These are phyloP conservation scores for Spea hammondii DNA, from an alignment of 2,797 vertebrate genomes.

Conservation along the genomic window DNA sequence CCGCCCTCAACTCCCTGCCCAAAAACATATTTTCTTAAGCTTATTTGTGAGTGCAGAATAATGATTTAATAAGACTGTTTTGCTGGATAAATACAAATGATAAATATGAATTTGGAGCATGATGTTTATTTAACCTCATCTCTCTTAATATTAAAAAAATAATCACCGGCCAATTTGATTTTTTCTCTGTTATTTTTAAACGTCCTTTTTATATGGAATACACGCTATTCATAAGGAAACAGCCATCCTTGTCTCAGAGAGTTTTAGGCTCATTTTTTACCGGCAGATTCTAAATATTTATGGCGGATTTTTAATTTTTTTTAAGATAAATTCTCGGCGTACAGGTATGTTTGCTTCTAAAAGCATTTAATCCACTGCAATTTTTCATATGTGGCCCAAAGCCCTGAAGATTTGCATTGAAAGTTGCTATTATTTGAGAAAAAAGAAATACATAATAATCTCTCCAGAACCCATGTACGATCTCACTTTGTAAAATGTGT, in stretches of 20 bases:
- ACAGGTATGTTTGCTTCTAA: conserved; percentile 8
- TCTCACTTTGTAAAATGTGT: conserved; percentile 43
- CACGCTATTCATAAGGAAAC: background rate
- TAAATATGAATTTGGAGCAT: background rate
- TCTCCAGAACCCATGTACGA: conserved; percentile 23
- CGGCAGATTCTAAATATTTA: conserved; percentile 14
- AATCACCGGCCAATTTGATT: background rate
- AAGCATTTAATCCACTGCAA: conserved; percentile 39
- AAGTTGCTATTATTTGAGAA: background rate
- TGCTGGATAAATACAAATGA: background rate
- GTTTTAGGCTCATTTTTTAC: background rate
- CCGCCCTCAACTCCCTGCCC: too few species aligned
- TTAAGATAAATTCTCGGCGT: conserved; percentile 1
- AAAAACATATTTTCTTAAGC: background rate
- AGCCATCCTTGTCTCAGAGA: background rate
- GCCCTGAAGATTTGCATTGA: conserved; percentile 11
- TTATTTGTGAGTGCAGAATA: background rate
- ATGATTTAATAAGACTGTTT: background rate
- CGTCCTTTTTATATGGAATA: background rate
- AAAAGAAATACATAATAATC: conserved; percentile 21
- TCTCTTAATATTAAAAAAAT: too few species aligned
- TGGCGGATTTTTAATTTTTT: background rate
- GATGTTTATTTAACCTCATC: background rate
- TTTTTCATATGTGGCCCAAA: conserved; percentile 41
- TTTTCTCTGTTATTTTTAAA: background rate